Base-by-base conservation (phyloP, 2,888 invertebrate species). In the Hydrotaea diabolus region DNA sequence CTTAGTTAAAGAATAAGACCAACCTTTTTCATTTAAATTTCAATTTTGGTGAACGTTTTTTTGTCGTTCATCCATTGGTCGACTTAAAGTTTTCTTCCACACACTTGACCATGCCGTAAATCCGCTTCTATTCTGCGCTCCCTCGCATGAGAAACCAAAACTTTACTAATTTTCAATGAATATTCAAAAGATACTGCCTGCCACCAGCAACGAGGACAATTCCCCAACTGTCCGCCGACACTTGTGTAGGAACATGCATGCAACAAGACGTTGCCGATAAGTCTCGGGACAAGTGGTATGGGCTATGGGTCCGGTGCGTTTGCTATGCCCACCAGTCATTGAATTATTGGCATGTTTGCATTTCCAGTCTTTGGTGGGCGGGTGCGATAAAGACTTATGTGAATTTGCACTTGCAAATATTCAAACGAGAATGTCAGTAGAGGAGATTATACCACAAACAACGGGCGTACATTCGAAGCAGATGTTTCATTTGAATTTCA, bases 151-250 rank as follows among this genome's bases (percentile, higher is more conserved):
- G 21, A 21, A 21, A 2, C 55, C 19, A 62, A 62, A 62, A 62
- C 31, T 36, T 62, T n/a, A 62, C n/a, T 62, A 62, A 62, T 62
- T 62, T 62, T 26, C 62, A 62, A 62, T 62, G 62, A 62, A 62
- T 62, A 62, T 62, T 62, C 62, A 62, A 31, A 26, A 31, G n/a
- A 57, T 21, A 3, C 21, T 57, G 55, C 21, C 21, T 57, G 21
- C 11, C 55, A 57, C 23, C 55, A 15, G 2, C 57, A 26, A 15
- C 15, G 13, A 26, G 15, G 43, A 43, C 43, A 43, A 23, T 26
- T 15, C 13, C 0, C 26, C 23, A 26, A 17, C 57, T n/a, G 21
- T 59, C 23, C 15, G n/a, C 26, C 36, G 26, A 11, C 9, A 26
- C 31, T 9, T 36, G 62, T 62, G 31, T n/a, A n/a, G 0, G 17